A percentile compares a stretch with the other conserved stretches of the same genome.
phyloP scores from a whole-genome alignment of 1,140 invertebrate species.

The Drosophila pseudoananassae region DNA sequence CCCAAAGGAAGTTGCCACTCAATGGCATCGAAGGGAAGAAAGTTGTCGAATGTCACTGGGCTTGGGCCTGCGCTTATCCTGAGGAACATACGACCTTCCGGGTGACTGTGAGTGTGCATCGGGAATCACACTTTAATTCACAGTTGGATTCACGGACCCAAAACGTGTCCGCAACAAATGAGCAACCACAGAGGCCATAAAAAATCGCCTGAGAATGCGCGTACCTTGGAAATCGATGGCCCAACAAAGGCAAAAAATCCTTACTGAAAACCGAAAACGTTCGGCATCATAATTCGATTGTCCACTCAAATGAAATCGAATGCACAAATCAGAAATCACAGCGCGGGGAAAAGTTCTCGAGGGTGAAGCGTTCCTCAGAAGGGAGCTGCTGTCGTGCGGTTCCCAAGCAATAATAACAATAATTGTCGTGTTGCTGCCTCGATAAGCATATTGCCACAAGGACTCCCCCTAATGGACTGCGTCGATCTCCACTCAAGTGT shows the following conservation, averaged over 20 bases:
- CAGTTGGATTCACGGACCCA: constrained; percentile 34
- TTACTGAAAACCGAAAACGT: constrained; percentile 53
- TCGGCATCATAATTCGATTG: constrained; percentile 76
- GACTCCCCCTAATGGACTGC: constrained; percentile 62
- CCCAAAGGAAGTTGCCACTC: constrained; percentile 66
- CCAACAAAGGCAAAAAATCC: constrained; percentile 19
- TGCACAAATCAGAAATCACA: constrained; percentile 68
- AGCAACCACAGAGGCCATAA: constrained; percentile 61
- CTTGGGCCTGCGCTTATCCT: constrained; percentile 45
- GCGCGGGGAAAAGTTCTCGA: constrained; percentile 28
- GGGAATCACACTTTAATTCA: constrained; percentile 64
- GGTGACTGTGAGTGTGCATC: constrained; percentile 65
- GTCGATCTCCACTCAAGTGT: constrained; percentile 68
- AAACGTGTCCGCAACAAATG: constrained; percentile 81
- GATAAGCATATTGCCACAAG: constrained; percentile 73
- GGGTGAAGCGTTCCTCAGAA: constrained; percentile 14
- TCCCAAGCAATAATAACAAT: constrained; percentile 80
- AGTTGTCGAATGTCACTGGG: constrained; percentile 38
- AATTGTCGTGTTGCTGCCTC: constrained; percentile 65
- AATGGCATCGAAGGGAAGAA: constrained; percentile 39
- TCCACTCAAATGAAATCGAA: constrained; percentile 81
- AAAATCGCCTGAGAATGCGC: constrained; percentile 44
- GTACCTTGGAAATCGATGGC: constrained; percentile 18
- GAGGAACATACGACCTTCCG: constrained; percentile 29
- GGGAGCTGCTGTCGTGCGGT: constrained; percentile 51